Conservation (phyloP, 1,140 invertebrate species). For the Drosophila sp. region DNA sequence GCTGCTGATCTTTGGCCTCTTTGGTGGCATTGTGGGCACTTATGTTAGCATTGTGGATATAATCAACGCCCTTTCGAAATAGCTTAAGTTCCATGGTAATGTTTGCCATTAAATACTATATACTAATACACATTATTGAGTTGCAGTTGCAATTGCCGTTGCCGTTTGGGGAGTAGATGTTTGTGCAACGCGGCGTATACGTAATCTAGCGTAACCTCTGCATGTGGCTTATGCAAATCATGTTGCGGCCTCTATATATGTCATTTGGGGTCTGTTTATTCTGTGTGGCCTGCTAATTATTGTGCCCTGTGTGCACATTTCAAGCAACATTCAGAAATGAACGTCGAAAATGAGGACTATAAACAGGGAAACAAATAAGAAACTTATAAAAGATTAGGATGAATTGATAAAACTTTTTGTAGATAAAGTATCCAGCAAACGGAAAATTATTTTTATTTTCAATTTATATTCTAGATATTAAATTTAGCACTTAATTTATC, state of each 20-base stretch:
- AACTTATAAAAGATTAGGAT: too few species aligned
- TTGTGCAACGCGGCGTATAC: conserved; percentile 38
- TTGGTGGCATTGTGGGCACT: conserved; percentile 89
- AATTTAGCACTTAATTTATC: too few species aligned
- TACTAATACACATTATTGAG: conserved; percentile 36
- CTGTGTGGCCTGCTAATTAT: conserved; percentile 41
- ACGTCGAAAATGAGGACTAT: not conserved
- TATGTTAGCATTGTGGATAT: conserved; percentile 89
- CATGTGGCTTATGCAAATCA: conserved; percentile 47
- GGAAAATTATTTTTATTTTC: too few species aligned
- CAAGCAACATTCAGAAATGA: conserved; percentile 1
- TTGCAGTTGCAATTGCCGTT: not conserved
- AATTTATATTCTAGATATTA: too few species aligned
- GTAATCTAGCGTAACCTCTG: conserved; percentile 33
- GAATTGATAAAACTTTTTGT: too few species aligned
- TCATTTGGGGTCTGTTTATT: conserved; percentile 26
- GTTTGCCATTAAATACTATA: conserved; percentile 36
- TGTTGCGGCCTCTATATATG: conserved; percentile 28
- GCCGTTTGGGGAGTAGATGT: not conserved
- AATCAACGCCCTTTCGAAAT: conserved; percentile 70
- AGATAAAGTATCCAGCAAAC: too few species aligned
- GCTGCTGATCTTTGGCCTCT: conserved; percentile 88
- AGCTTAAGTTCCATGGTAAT: conserved; percentile 1
- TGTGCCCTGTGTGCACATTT: conserved; percentile 21
- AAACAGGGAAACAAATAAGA: too few species aligned